These are phyloP conservation scores for Calcarius lapponicus DNA, from an alignment of 2,797 vertebrate genomes.

Conservation along the genomic window DNA sequence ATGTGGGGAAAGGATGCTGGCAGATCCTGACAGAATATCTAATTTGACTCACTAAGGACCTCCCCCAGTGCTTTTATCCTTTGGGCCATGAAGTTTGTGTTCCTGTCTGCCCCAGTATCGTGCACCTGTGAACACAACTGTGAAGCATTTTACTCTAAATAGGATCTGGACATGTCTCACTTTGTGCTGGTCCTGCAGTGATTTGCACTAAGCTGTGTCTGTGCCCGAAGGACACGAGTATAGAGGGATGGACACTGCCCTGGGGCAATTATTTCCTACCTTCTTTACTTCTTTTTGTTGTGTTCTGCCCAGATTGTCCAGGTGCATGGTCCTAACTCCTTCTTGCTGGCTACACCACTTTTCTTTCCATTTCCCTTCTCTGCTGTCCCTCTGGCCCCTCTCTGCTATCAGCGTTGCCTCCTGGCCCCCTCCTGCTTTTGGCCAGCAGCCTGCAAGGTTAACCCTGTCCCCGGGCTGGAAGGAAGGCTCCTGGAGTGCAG, in stretches of 20 bases:
- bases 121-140: not conserved
- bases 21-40: constrained; percentile 8
- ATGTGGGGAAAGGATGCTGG: not conserved
- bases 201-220: not conserved
- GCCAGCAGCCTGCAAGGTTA: not conserved
- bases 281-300: not conserved
- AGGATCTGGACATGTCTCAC: not conserved
- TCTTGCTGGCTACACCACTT: not conserved
- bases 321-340: not conserved
- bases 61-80: not conserved
- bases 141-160: not conserved
- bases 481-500: not conserved
- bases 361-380: not conserved
- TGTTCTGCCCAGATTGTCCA: not conserved
- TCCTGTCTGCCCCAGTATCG: not conserved
- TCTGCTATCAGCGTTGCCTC: not conserved
- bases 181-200: not conserved
- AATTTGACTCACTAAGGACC: not conserved
- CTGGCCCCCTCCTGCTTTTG: not conserved
- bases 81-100: not conserved
- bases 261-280: not conserved
- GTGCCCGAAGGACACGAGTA: not conserved
- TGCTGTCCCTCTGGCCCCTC: not conserved
- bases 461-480: not conserved
- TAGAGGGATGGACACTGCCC: not conserved